Conservation (phyloP, 2,888 invertebrate genomes). For the Myopa tessellatipennis region DNA sequence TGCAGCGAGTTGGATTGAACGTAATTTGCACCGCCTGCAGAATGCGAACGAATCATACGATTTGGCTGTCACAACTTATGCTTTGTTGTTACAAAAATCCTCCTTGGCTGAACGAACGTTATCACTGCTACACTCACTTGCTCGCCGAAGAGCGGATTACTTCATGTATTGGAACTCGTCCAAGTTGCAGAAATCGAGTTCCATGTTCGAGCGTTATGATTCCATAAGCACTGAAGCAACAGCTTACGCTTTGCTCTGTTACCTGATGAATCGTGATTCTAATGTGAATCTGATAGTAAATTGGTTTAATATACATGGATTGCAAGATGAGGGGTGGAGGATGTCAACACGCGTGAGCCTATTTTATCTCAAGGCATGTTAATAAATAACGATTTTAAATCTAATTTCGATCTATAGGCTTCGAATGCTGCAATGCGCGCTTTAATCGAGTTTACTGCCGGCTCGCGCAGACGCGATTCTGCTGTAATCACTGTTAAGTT, state of each 20-base stretch:
- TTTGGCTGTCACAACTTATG: constrained; percentile 86
- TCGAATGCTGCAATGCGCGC: constrained; percentile 87
- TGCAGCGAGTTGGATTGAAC: constrained; percentile 82
- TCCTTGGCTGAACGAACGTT: constrained; percentile 82
- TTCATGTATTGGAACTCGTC: constrained; percentile 85
- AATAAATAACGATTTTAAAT: background rate
- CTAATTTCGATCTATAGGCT: constrained; percentile 72
- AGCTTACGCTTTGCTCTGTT: constrained; percentile 86
- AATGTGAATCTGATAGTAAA: constrained; percentile 83
- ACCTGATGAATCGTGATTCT: constrained; percentile 82
- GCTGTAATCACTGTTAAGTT: constrained; percentile 78
- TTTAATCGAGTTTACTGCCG: constrained; percentile 84
- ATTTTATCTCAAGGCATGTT: background rate
- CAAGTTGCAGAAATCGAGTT: constrained; percentile 71
- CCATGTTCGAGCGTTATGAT: constrained; percentile 78
- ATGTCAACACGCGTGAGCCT: constrained; percentile 76
- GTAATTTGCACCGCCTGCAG: constrained; percentile 78
- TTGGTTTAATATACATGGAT: constrained; percentile 86
- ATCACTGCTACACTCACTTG: constrained; percentile 72
- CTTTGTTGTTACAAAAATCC: constrained; percentile 81
- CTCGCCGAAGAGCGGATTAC: constrained; percentile 72
- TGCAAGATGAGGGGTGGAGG: constrained; percentile 82
- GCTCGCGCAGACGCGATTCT: constrained; percentile 83
- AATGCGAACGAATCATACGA: constrained; percentile 80
- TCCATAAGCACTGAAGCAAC: constrained; percentile 90